Evolutionary conservation across 2,888 invertebrate genomes (phyloP), one percentile per base, ranked within the genome.

Genomic region (Xestobium rufovillosum): DNA sequence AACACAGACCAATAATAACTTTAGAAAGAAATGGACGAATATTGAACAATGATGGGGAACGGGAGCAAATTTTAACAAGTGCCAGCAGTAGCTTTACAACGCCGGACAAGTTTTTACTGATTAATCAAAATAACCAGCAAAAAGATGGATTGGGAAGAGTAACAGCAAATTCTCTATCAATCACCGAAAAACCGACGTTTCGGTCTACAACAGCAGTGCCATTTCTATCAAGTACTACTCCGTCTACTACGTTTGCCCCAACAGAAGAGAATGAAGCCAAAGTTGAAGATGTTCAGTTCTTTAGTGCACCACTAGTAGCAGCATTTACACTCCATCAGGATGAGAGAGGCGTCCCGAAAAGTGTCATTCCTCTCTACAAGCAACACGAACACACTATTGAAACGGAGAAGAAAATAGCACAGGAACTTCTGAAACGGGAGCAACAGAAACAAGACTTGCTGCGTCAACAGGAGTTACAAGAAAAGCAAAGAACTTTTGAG

Each of bases 291-390:
- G 83, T 87, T 1, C 85, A 86, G 60, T 85, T 88, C 32, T 83
- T 80, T 54, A 78, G 80, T 48, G 87, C 87, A 2, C 87, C 88
- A 0, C 59, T 88, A 39, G 82, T 88, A 0, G 84, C 86, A 2
- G 88, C 88, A 0, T 88, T 88, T 53, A 88, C 88, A 0, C 83
- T 88, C 0, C 85, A 88, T 46, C 81, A 88, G 61, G 87, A 88
- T 55, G 80, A 79, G 45, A 71, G 72, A 15, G 88, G 88, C 1
- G 57, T 78, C n/a, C 84, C 88, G 0, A 81, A 83, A 50, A 82
- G 80, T 59, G 83, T 87, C 1, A 78, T 84, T 33, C 83, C 87
- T 0, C 72, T 85, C 50, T 77, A 72, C 53, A 76, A 76, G 53
- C 69, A 71, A 44, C 50, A 53, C 12, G 59, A 56, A 11, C 56